Conservation (phyloP, 2,888 invertebrate genomes). For the Aelia acuminata region DNA sequence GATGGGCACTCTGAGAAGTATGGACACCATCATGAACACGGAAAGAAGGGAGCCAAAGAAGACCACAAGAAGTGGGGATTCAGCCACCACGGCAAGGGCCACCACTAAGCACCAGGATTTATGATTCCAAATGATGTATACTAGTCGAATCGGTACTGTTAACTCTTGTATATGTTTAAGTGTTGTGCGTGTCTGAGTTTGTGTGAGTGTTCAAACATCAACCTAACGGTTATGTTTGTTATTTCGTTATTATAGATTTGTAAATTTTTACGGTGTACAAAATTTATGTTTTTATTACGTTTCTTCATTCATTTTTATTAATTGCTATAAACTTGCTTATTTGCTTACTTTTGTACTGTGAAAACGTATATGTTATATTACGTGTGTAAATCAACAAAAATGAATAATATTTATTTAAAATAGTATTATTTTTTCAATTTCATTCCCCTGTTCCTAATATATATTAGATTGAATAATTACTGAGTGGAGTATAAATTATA, state of each 20-base stretch:
- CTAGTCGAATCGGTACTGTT: slow-evolving; percentile 45
- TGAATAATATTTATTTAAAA: slow-evolving; percentile 43
- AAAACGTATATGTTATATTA: neutral
- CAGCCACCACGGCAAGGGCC: slow-evolving; percentile 65
- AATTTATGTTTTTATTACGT: slow-evolving; percentile 9
- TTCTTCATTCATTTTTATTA: slow-evolving; percentile 21
- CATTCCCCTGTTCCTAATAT: neutral
- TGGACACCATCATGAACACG: slow-evolving; percentile 81
- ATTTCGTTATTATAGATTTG: slow-evolving; percentile 32
- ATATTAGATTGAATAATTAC: neutral
- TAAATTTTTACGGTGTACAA: slow-evolving; percentile 44
- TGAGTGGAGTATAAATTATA: too few species aligned
- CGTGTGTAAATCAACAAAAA: slow-evolving; percentile 48
- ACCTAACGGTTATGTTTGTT: neutral
- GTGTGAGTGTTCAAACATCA: slow-evolving; percentile 9
- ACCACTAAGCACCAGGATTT: slow-evolving; percentile 40
- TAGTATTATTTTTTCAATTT: neutral
- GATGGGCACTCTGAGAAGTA: slow-evolving; percentile 85
- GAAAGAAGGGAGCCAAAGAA: slow-evolving; percentile 85
- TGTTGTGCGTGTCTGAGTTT: neutral
- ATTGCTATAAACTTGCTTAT: slow-evolving; percentile 43
- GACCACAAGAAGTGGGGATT: slow-evolving; percentile 85
- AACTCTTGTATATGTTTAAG: slow-evolving; percentile 1
- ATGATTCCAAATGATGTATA: slow-evolving; percentile 39
- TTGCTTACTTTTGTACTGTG: slow-evolving; percentile 44